These are phyloP conservation scores for Lacanobia wlatinum DNA, from an alignment of 2,888 invertebrate species.

Conservation along the genomic window DNA sequence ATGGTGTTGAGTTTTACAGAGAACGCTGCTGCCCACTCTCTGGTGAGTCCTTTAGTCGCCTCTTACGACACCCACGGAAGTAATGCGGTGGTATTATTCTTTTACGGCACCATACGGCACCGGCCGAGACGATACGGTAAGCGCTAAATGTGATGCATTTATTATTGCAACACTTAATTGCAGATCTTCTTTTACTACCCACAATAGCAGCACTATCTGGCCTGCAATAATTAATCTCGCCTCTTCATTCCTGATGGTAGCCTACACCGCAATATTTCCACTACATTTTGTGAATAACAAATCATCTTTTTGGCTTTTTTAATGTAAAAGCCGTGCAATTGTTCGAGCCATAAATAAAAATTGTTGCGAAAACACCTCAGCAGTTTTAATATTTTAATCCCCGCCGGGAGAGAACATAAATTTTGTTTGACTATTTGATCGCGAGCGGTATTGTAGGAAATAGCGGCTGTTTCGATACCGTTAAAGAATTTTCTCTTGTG, in stretches of 20 bases:
- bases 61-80: too few species aligned
- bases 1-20: too few species aligned
- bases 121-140: too few species aligned
- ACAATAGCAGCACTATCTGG: slow-evolving; percentile 6
- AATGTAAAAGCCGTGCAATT: slow-evolving; percentile 79
- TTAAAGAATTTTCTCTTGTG: slow-evolving; percentile 49
- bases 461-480: slow-evolving; percentile 64
- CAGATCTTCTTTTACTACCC: background rate
- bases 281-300: slow-evolving; percentile 78
- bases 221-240: slow-evolving; percentile 21
- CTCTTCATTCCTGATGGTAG: slow-evolving; percentile 46
- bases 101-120: too few species aligned
- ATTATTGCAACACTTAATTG: background rate
- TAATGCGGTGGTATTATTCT: too few species aligned
- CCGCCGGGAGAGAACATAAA: slow-evolving; percentile 78
- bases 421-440: slow-evolving; percentile 82
- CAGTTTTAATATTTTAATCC: slow-evolving; percentile 88
- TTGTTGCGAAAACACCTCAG: slow-evolving; percentile 84
- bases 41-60: too few species aligned
- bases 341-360: slow-evolving; percentile 84
- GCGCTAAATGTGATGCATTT: background rate
- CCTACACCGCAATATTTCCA: slow-evolving; percentile 65
- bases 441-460: slow-evolving; percentile 55
- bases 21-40: too few species aligned
- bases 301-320: slow-evolving; percentile 76